These are phyloP conservation scores for Rhynchomys soricoides DNA, from an alignment of 2,113 vertebrate genomes.

Conservation along the genomic window DNA sequence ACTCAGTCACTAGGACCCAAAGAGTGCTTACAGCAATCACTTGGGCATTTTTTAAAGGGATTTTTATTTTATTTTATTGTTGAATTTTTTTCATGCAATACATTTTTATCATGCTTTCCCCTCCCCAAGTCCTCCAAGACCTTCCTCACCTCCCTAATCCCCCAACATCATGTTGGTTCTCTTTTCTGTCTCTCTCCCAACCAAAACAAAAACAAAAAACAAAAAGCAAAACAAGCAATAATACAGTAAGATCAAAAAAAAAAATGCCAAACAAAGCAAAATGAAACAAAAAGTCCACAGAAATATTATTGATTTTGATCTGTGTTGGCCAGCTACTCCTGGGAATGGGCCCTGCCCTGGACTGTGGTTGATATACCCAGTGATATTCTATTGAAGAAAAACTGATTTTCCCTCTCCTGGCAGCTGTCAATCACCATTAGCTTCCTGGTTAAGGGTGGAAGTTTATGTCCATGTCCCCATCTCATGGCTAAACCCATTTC, in stretches of 20 bases:
- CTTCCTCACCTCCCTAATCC: background rate
- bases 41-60: background rate
- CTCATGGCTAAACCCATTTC: background rate
- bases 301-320: too few relatives aligned
- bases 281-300: too few relatives aligned
- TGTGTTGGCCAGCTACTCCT: too few relatives aligned
- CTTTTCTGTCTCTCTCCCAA: background rate
- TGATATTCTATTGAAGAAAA: background rate
- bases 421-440: background rate
- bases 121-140: background rate
- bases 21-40: background rate
- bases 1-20: background rate
- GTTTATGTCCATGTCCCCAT: background rate
- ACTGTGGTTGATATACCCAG: background rate
- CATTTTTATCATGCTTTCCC: background rate
- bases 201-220: background rate
- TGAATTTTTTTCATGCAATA: background rate
- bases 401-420: background rate
- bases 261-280: too few relatives aligned
- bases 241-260: too few relatives aligned
- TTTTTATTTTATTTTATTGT: background rate
- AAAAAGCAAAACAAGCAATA: background rate
- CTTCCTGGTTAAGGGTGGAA: background rate
- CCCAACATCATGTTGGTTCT: background rate
- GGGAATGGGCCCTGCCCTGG: background rate